Percentiles rank a stretch among this genome's conserved stretches.
These are phyloP conservation scores for Volucella inanis DNA, from an alignment of 2,888 invertebrate species.

Conservation along the genomic window DNA sequence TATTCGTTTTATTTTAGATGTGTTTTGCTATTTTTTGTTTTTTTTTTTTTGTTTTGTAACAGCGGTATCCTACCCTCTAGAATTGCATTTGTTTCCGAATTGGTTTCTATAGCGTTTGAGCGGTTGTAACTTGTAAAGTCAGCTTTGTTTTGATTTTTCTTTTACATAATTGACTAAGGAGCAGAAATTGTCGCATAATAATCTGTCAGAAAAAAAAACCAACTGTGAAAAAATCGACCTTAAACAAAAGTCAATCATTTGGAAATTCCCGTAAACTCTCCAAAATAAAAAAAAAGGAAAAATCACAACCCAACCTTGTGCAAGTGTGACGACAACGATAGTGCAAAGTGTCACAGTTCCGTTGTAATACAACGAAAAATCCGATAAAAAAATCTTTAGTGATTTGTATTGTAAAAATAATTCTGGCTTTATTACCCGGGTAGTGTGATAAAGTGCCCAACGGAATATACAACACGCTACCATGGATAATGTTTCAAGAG, in stretches of 20 bases:
- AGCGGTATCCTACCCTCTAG: constrained; percentile 13
- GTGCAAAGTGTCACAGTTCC: constrained; percentile 27
- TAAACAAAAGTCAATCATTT: constrained; percentile 29
- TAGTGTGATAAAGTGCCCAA: constrained; percentile 9
- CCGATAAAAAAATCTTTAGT: neutral
- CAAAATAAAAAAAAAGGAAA: constrained; percentile 20
- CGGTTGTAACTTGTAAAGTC: constrained; percentile 32
- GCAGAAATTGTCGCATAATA: neutral
- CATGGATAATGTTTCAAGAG: constrained; percentile 31
- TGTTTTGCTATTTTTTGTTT: constrained; percentile 26
- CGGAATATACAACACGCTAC: constrained; percentile 57
- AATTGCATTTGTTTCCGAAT: constrained; percentile 38
- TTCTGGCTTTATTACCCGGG: constrained; percentile 3
- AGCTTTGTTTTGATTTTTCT: constrained; percentile 19
- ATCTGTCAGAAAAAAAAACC: neutral
- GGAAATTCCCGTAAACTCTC: constrained; percentile 47
- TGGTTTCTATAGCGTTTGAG: constrained; percentile 14
- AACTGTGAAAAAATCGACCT: constrained; percentile 24
- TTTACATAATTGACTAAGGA: neutral
- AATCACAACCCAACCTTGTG: constrained; percentile 12
- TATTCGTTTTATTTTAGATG: too few relatives aligned
- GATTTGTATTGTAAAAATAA: constrained; percentile 19
- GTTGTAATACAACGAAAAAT: constrained; percentile 27
- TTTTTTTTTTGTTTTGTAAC: constrained; percentile 8
- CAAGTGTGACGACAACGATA: constrained; percentile 24